These are phyloP conservation scores for Philaenus spumarius DNA, from an alignment of 1,140 invertebrate genomes.

Conservation along the genomic window DNA sequence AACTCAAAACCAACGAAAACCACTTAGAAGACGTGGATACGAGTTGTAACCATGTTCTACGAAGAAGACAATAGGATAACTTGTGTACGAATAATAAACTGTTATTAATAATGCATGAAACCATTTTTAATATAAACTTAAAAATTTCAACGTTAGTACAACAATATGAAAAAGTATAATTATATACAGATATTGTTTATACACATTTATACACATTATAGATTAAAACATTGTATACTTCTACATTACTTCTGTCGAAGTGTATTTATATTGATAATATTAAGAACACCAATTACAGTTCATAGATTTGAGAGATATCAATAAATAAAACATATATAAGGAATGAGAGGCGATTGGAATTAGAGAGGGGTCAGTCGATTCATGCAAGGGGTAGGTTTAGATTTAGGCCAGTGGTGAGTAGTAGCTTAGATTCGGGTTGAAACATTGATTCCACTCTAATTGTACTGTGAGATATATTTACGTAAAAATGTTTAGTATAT, in stretches of 20 bases:
- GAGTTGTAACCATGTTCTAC: too few relatives aligned
- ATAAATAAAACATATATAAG: conserved; percentile 4
- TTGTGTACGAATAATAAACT: too few relatives aligned
- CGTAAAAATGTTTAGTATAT: too few relatives aligned
- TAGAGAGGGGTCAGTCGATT: not conserved
- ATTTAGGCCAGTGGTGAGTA: not conserved
- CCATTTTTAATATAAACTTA: conserved; percentile 27
- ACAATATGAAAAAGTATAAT: conserved; percentile 27
- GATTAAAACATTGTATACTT: conserved; percentile 3
- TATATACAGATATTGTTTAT: conserved; percentile 25
- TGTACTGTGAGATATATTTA: too few relatives aligned
- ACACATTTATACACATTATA: conserved; percentile 19
- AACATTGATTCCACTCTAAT: too few relatives aligned
- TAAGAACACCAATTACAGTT: conserved; percentile 7
- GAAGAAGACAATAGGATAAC: too few relatives aligned
- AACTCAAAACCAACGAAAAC: too few relatives aligned
- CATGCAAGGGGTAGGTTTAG: not conserved
- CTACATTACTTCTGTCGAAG: conserved; percentile 6
- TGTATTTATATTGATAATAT: not conserved
- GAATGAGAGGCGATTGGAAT: not conserved
- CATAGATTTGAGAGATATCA: conserved; percentile 1
- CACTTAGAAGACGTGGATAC: too few relatives aligned
- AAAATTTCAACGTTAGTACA: conserved; percentile 25
- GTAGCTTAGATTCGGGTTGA: too few relatives aligned
- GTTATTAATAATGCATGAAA: conserved; percentile 22